Percentiles rank a stretch among this genome's conserved stretches.
Conservation (phyloP, 2,113 vertebrate species). For the Cebus imitator region DNA sequence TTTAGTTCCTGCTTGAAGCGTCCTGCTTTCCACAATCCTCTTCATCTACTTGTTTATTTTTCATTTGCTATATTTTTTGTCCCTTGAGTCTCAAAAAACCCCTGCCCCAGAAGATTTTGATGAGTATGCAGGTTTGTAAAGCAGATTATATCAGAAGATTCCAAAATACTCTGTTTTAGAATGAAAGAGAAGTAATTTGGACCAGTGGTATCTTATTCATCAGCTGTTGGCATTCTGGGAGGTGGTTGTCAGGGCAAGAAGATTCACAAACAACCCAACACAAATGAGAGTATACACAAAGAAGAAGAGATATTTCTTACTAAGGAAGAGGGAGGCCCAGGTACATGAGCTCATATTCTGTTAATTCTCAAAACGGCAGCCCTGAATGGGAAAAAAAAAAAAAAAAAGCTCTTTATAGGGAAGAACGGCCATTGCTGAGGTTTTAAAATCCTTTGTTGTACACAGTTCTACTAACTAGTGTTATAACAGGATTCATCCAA, state of each 20-base stretch:
- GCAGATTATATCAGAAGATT: neutral
- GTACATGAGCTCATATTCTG: neutral
- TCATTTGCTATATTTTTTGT: neutral
- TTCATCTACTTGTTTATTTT: neutral
- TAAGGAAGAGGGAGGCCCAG: neutral
- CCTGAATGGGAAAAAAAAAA: neutral
- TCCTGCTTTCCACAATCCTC: neutral
- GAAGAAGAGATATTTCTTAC: neutral
- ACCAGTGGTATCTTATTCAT: neutral
- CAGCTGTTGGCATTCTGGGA: neutral
- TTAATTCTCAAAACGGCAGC: neutral
- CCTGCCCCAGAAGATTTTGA: neutral
- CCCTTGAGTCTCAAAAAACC: neutral
- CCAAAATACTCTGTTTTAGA: neutral
- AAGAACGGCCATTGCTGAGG: neutral
- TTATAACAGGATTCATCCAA: neutral
- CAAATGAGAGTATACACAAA: neutral
- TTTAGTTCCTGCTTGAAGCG: neutral
- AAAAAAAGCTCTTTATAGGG: neutral
- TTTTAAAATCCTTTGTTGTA: neutral
- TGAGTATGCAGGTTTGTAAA: neutral
- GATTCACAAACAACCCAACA: neutral
- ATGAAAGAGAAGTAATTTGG: neutral
- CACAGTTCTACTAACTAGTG: neutral
- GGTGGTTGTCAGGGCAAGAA: neutral